Conservation (phyloP, 2,797 vertebrate species). For the Leptodactylus fallax region DNA sequence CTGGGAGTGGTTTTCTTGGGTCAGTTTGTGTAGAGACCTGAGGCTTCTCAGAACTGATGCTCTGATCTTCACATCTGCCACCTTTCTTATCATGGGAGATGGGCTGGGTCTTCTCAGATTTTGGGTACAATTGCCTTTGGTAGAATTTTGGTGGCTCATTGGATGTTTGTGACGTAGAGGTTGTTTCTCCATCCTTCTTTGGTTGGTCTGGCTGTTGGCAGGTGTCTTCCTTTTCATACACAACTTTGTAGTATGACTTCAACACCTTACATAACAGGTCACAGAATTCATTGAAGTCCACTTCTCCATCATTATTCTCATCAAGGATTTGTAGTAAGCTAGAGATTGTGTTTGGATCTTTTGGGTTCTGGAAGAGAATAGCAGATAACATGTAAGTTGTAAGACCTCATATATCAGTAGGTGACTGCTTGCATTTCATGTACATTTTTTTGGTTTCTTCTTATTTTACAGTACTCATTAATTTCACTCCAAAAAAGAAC, state of each 20-base stretch:
- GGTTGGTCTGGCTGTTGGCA: conserved; percentile 12
- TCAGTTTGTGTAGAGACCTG: conserved; percentile 26
- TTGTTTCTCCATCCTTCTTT: background rate
- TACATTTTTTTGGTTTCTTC: too few relatives aligned
- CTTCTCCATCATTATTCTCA: conserved; percentile 57
- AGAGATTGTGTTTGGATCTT: conserved; percentile 46
- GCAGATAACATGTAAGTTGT: too few relatives aligned
- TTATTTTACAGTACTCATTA: too few relatives aligned
- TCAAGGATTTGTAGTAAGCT: conserved; percentile 45
- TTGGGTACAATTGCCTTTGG: conserved; percentile 34
- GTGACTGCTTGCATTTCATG: too few relatives aligned
- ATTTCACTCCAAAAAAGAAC: too few relatives aligned
- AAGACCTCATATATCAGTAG: too few relatives aligned
- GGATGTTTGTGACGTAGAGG: background rate
- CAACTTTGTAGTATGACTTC: conserved; percentile 36
- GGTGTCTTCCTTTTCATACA: conserved; percentile 28
- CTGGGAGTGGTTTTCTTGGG: background rate
- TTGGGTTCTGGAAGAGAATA: conserved; percentile 46
- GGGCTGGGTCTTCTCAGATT: background rate
- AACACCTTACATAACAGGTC: conserved; percentile 47
- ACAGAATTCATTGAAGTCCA: conserved; percentile 56
- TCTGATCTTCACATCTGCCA: background rate
- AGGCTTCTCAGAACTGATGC: background rate
- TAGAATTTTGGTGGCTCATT: conserved; percentile 28
- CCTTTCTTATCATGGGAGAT: background rate